These are phyloP conservation scores for Tetanocera ferruginea DNA, from an alignment of 2,888 invertebrate species.

Conservation along the genomic window DNA sequence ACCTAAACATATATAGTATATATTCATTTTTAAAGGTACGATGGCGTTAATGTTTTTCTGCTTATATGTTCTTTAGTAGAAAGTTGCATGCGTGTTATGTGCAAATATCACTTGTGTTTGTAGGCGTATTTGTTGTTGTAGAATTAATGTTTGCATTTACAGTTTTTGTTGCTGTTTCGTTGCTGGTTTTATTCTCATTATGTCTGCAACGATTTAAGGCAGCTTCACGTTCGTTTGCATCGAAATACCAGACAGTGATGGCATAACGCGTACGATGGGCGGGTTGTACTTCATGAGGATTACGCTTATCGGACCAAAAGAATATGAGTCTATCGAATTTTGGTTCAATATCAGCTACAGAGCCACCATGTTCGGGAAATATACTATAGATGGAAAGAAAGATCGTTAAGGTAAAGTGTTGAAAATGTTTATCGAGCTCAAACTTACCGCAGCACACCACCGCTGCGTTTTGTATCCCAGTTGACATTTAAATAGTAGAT, in stretches of 20 bases:
- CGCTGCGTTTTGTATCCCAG: slow-evolving; percentile 88
- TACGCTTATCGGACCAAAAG: slow-evolving; percentile 97
- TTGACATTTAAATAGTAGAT: slow-evolving; percentile 97
- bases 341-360: slow-evolving; percentile 93
- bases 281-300: slow-evolving; percentile 97
- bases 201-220: slow-evolving; percentile 71
- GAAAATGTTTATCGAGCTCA: not conserved
- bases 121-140: slow-evolving; percentile 36
- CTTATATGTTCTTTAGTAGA: slow-evolving; percentile 28
- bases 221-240: slow-evolving; percentile 83
- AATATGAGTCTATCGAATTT: slow-evolving; percentile 93
- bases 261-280: slow-evolving; percentile 90
- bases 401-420: not conserved
- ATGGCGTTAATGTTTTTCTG: slow-evolving; percentile 44
- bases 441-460: slow-evolving; percentile 85
- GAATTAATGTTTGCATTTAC: slow-evolving; percentile 3
- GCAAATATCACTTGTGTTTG: slow-evolving; percentile 60
- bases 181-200: slow-evolving; percentile 48
- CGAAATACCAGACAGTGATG: slow-evolving; percentile 94
- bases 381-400: slow-evolving; percentile 73
- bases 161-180: slow-evolving; percentile 35
- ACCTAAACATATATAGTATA: slow-evolving; percentile 44
- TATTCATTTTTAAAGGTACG: slow-evolving; percentile 45
- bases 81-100: slow-evolving; percentile 58
- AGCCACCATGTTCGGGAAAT: slow-evolving; percentile 88